Base-by-base conservation (phyloP, 2,888 invertebrate species). In the Pasiphila rectangulata region DNA sequence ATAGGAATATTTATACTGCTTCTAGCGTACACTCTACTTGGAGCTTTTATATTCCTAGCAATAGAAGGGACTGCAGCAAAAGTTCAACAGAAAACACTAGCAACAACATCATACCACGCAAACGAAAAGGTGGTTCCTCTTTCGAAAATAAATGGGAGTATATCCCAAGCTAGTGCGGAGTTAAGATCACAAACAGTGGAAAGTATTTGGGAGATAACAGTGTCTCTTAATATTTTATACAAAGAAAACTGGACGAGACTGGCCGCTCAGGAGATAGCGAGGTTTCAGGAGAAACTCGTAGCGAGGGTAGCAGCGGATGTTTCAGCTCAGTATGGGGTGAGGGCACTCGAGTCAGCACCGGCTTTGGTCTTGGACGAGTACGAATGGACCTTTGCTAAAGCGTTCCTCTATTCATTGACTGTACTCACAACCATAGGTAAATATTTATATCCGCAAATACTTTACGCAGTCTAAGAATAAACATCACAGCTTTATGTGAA, bases 401-500 rank as follows among this genome's bases (percentile, higher is more conserved):
- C 98, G 13, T 98, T 98, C 80, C 91, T 98, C 39, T 98, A 98
- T 83, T 97, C 97, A 4, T 90, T 98, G 64, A 98, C 98, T 23
- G 96, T 98, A 46, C 92, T 98, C 51, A 98, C 97, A 15, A 98
- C 96, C 51, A 95, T 96, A 69, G 96, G 96, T 96, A 86, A 93
- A 59, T 21, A 25, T 5, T n/a, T n/a, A n/a, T n/a, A n/a, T n/a
- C n/a, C n/a, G n/a, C n/a, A n/a, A n/a, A n/a, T n/a, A n/a, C n/a
- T n/a, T n/a, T n/a, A n/a, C n/a, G n/a, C n/a, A n/a, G n/a, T n/a
- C n/a, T n/a, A n/a, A n/a, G n/a, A n/a, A n/a, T n/a, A n/a, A n/a
- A n/a, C n/a, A n/a, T n/a, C n/a, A n/a, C n/a, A n/a, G n/a, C n/a
- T n/a, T n/a, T n/a, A n/a, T n/a, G n/a, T n/a, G n/a, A n/a, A n/a